Evolutionary conservation across 2,888 invertebrate species (phyloP).

Genomic region (Lobophora halterata): DNA sequence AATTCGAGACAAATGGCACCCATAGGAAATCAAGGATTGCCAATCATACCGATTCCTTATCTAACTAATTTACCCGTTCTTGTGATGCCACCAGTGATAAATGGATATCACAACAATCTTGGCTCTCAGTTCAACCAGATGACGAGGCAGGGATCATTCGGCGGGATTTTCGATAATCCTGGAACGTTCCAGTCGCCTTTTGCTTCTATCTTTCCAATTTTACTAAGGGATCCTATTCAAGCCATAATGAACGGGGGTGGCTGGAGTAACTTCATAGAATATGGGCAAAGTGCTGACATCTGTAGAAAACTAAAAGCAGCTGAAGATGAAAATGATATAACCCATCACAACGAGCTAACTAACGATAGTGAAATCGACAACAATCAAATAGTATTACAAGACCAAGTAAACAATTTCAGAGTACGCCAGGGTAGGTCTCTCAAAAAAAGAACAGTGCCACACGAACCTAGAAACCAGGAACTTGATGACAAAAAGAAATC

Average conservation of each 20-base stretch:
- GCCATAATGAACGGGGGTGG: conserved; percentile 74
- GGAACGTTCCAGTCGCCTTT: conserved; percentile 65
- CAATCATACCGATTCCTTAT: conserved; percentile 46
- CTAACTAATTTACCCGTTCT: conserved; percentile 58
- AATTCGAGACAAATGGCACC: conserved; percentile 40
- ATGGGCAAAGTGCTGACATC: conserved; percentile 79
- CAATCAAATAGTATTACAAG: conserved; percentile 15
- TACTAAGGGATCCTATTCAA: conserved; percentile 80
- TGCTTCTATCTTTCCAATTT: conserved; percentile 76
- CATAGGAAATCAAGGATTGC: conserved; percentile 31
- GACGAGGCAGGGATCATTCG: conserved; percentile 51
- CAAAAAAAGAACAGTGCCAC: conserved; percentile 55
- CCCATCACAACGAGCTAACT: conserved; percentile 14
- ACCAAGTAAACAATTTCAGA: conserved; percentile 26
- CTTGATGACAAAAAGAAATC: conserved; percentile 40
- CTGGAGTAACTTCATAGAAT: conserved; percentile 78
- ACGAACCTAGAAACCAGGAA: conserved; percentile 41
- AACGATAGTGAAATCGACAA: conserved; percentile 11
- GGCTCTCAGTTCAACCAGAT: conserved; percentile 33
- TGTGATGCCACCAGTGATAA: conserved; percentile 44
- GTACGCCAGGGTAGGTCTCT: conserved; percentile 54
- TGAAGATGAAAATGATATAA: conserved; percentile 19
- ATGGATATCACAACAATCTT: conserved; percentile 37
- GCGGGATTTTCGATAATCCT: conserved; percentile 24
- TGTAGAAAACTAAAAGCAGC: conserved; percentile 64